phyloP scores from a whole-genome alignment of 2,888 invertebrate genomes.

The Aleiodes testaceus region DNA sequence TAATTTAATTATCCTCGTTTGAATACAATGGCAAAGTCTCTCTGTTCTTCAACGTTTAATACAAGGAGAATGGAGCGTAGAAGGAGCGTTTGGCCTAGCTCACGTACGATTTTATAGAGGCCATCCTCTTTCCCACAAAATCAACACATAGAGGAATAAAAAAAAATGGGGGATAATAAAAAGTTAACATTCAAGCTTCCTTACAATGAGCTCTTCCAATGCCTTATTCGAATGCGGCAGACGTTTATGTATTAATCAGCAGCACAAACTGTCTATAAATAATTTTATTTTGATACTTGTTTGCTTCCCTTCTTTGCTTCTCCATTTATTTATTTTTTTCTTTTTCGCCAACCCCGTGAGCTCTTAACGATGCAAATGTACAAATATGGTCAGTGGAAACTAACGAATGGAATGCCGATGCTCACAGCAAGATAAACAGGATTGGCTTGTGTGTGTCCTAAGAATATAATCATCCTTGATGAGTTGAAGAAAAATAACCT shows the following conservation, averaged over 20 bases:
- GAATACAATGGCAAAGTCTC: slow-evolving; percentile 52
- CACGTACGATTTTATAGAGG: slow-evolving; percentile 37
- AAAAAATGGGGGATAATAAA: slow-evolving; percentile 2
- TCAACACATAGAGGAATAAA: neutral
- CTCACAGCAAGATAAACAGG: neutral
- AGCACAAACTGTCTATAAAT: neutral
- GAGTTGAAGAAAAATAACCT: slow-evolving; percentile 17
- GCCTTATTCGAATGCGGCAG: neutral
- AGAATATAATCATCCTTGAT: no score
- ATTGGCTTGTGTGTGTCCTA: neutral
- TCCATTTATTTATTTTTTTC: no score
- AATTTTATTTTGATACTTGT: no score
- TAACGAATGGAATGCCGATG: neutral
- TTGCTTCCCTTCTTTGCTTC: no score
- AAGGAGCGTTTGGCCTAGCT: slow-evolving; percentile 31
- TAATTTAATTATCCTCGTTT: slow-evolving; percentile 53
- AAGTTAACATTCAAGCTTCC: slow-evolving; percentile 6
- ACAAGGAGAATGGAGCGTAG: slow-evolving; percentile 34
- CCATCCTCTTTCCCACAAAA: slow-evolving; percentile 24
- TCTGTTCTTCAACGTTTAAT: slow-evolving; percentile 47
- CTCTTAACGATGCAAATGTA: neutral
- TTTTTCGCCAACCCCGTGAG: no score
- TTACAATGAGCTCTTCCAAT: slow-evolving; percentile 8
- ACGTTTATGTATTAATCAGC: slow-evolving; percentile 14
- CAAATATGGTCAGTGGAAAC: neutral